Evolutionary conservation across 2,797 vertebrate species (phyloP), one percentile per base, ranked within the genome.

Genomic region (Poeciliopsis presidionis): DNA sequence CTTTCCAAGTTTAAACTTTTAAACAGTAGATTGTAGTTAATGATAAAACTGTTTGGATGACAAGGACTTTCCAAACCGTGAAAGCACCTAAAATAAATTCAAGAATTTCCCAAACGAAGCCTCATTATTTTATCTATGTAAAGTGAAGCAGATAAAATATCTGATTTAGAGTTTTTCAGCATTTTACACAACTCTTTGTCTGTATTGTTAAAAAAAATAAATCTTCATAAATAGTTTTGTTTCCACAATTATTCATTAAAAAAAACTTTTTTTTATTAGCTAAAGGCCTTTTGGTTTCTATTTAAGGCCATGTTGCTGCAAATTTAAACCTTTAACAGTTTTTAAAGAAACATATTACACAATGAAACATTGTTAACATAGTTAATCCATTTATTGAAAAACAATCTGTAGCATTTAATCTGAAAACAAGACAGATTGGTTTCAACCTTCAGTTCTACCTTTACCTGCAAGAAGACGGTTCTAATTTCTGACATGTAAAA

Each of bases 311-410:
- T 22, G 33, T 13, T 39, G 18, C 30, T 36, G 36, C 33, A 65
- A 61, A 30, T 61, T 5, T 36, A 33, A 18, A 71, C 16, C 3
- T 46, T 7, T 55, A 46, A 49, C 46, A 22, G 49, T 51, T 51
- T 51, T 51, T 8, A 7, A 7, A 18, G 18, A 5, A 20, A 4
- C 5, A 39, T 8, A 33, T 14, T 85, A 94, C 76, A 93, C 88
- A 89, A 79, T 85, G 73, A 90, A 84, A 91, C 86, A 86, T 88
- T 39, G 39, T 41, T 41, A 41, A 41, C 39, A 41, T 69, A 77
- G 88, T 93, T 92, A 89, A 88, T 84, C 74, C 81, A 82, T 90
- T 90, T 90, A 83, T 90, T 87, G 28, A 79, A 88, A 85, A 84
- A 86, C 63, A 87, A 78, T 80, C 74, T 73, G 67, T 57, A 78